Base-by-base conservation (phyloP, 92 coral and sea anemone genomes). In the Bergia puertoricense region DNA sequence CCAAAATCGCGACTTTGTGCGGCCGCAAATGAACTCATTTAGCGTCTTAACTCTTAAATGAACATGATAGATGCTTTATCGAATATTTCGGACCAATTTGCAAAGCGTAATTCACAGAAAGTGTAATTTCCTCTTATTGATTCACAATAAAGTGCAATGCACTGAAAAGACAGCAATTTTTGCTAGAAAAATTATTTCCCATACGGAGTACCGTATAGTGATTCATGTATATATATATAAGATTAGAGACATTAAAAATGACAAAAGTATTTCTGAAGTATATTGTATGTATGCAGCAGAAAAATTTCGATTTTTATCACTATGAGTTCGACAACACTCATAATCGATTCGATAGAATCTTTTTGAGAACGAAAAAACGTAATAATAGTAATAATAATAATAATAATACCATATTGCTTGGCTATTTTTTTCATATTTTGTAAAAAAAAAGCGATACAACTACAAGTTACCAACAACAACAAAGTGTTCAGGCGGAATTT, bases 61-160 rank as follows among this genome's bases (percentile, higher is more conserved):
- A 51, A n/a, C 18, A 30, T 79, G 66, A 79, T 79, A 22, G 20
- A 23, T 45, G 36, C 30, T 43, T 48, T 79, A 20, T 50, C 42
- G 7, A 9, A 23, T 45, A 7, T 50, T 48, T 51, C n/a, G 22
- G 62, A 40, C 40, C 62, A 30, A 79, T 7, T 73, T 73, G 38
- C 16, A 18, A 18, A 16, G 51, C 10, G 7, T 76, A 76, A 76
- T 76, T 40, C 23, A 8, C 80, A 43, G 48, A 76, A 76, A 74
- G 42, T 76, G 80, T n/a, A 76, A 76, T 76, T 76, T 76, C 80
- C 54, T 62, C 69, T 22, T 42, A 18, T 76, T 76, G 8, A 20
- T 40, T 5, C 80, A 16, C 44, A 76, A 18, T 38, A 76, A 30
- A 41, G 38, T 76, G 80, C 48, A 45, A 10, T n/a, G 23, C 44